phyloP scores from a whole-genome alignment of 2,113 vertebrate genomes.

The Microcebus murinus region DNA sequence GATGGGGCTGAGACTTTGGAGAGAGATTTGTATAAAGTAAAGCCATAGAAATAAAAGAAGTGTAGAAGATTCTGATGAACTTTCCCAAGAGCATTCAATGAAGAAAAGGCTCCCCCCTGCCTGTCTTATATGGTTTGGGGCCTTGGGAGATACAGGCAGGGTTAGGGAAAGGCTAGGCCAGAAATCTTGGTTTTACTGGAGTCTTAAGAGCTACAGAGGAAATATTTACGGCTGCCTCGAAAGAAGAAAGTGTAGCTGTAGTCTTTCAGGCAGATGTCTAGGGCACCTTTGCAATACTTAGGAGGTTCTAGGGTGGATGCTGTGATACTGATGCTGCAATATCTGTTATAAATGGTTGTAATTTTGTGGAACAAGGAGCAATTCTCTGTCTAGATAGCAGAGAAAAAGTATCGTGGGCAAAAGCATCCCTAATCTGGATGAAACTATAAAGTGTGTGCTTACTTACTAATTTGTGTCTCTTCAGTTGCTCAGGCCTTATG shows the following conservation, averaged over 20 bases:
- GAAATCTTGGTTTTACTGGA: constrained; percentile 53
- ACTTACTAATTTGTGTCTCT: not conserved
- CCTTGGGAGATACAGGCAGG: constrained; percentile 2
- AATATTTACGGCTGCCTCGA: constrained; percentile 42
- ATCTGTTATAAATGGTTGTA: constrained; percentile 60
- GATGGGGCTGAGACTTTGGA: not conserved
- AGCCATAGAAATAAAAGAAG: not conserved
- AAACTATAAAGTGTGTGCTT: not conserved
- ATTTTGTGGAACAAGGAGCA: constrained; percentile 50
- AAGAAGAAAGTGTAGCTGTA: constrained; percentile 44
- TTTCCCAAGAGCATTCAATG: not conserved
- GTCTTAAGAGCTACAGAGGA: constrained; percentile 54
- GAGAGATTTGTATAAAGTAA: not conserved
- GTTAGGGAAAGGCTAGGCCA: constrained; percentile 38
- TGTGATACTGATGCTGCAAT: not conserved
- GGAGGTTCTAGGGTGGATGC: not conserved
- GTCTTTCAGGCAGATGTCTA: constrained; percentile 15
- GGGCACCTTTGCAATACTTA: constrained; percentile 24
- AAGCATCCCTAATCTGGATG: not conserved
- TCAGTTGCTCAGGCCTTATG: not conserved
- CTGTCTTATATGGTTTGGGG: not conserved
- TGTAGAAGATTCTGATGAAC: not conserved
- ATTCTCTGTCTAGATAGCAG: not conserved
- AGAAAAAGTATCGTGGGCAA: constrained; percentile 6
- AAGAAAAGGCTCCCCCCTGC: not conserved